Evolutionary conservation across 2,797 vertebrate genomes (phyloP).

Genomic region (Denticeps clupeoides): DNA sequence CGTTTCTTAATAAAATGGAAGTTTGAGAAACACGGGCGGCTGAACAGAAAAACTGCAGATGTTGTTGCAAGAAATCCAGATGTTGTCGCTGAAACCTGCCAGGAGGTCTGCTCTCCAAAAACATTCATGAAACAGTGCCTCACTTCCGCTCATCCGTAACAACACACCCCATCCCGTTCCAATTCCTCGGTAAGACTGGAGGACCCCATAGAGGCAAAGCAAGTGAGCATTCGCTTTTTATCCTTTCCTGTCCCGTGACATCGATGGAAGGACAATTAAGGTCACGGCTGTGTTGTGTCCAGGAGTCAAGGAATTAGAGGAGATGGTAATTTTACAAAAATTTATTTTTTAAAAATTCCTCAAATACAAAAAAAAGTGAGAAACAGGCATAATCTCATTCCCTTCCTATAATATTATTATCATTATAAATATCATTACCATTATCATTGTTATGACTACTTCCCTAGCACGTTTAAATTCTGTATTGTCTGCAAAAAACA

Average conservation of each 20-base stretch:
- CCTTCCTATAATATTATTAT: conserved; percentile 58
- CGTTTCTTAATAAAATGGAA: neutral
- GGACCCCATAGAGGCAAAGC: neutral
- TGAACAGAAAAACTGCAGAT: conserved; percentile 13
- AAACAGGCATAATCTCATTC: conserved; percentile 47
- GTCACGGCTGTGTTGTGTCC: neutral
- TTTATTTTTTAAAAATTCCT: no score
- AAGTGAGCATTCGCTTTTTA: no score
- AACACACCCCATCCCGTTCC: conserved; percentile 19
- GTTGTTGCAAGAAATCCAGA: conserved; percentile 48
- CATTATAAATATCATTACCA: conserved; percentile 67
- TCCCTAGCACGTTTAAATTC: conserved; percentile 39
- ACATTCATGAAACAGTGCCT: conserved; percentile 1
- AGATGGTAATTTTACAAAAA: neutral
- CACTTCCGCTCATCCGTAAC: neutral
- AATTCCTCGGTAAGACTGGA: neutral
- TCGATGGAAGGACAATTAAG: neutral
- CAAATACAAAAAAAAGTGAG: conserved; percentile 27
- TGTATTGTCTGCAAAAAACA: conserved; percentile 35
- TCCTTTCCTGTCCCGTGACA: no score
- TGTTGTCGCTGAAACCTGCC: conserved; percentile 31
- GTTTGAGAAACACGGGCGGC: neutral
- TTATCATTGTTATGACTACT: conserved; percentile 57
- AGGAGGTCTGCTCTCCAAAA: conserved; percentile 26
- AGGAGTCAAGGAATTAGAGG: neutral